Base-by-base conservation (phyloP, 1,140 invertebrate genomes). In the Branchinecta lynchi region DNA sequence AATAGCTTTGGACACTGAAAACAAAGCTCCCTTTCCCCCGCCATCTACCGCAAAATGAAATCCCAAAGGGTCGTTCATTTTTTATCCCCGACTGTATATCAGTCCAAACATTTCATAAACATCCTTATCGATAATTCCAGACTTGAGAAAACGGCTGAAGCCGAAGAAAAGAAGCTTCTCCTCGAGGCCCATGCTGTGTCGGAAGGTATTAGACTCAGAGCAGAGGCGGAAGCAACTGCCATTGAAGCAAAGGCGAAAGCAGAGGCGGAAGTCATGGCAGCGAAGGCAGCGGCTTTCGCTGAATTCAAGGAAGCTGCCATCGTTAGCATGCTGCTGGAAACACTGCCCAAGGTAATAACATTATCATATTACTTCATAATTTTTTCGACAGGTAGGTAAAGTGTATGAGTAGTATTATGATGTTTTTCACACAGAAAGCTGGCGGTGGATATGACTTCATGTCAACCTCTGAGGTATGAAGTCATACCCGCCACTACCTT, bases 251-350 rank as follows among this genome's bases (percentile, higher is more conserved):
- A 93, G 78, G 94, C 93, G 0, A 91, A 87, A 74, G 94, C 95
- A 9, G 94, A 98, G 76, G 92, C 93, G 7, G 92, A 94, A 80
- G 93, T 95, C 81, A 95, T 97, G 89, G 86, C 88, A 0, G 93
- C 93, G 79, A 98, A 98, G 77, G 95, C 94, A 9, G 92, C 95
- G 74, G 95, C 95, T 32, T 97, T 88, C 86, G 92, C 89, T 76
- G 92, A 96, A 76, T 98, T 96, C 77, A 90, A 93, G 73, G 92
- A 91, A 72, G 94, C 95, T 66, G 95, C 95, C 45, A 94, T 97
- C 86, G 86, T 96, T 68, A 94, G 98, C 75, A 97, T 98, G 94
- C 87, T 96, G 76, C 83, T 98, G 21, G 92, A 96, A 69, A 91
- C 89, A n/a, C 79, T 98, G 75, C 94, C 95, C 51, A 96, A 93